Evolutionary conservation across 2,888 invertebrate species (phyloP), one percentile per base, ranked within the genome.

Genomic region (Ferdinandea cuprea): DNA sequence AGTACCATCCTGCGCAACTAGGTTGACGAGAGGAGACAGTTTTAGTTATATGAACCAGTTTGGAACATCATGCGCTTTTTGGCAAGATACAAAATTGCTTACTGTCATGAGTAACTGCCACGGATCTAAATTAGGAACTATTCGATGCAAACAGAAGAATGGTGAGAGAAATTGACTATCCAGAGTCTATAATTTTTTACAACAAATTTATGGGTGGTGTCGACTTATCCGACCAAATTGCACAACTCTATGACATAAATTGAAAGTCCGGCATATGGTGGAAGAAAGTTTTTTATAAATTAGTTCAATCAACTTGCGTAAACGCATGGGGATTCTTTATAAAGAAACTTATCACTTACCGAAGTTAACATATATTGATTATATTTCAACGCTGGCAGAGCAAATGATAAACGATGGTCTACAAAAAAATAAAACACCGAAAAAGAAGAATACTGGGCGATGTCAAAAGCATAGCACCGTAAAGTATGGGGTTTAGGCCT

Each of bases 31-130:
- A 61, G 46, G 44, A 6, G 46, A 61, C 6, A 61, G 61, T 61
- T 44, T 61, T 19, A 61, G 44, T 61, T 44, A 44, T 13, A 32
- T n/a, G 61, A 61, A 61, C 44, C 44, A 61, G 61, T 61, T 61
- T 61, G 61, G 61, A 46, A 61, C 30, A 44, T 61, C 44, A 19
- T 61, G 61, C 30, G 30, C 15, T 28, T 50, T 13, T 50, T 50
- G 61, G 61, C 44, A 59, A 32, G 59, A 46, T 21, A 61, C 46
- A 61, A 48, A 61, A 48, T 21, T 61, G 61, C 46, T 61, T 4
- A 61, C 46, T 8, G 13, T 48, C 13, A 63, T 63, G 46, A 63
- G 46, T 35, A 63, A 48, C 25, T 63, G 63, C 35, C 61, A 61
- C 44, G 32, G 17, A 44, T 44, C 61, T n/a, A 13, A 46, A 3